phyloP scores from a whole-genome alignment of 2,113 vertebrate genomes.

The Podiceps cristatus region DNA sequence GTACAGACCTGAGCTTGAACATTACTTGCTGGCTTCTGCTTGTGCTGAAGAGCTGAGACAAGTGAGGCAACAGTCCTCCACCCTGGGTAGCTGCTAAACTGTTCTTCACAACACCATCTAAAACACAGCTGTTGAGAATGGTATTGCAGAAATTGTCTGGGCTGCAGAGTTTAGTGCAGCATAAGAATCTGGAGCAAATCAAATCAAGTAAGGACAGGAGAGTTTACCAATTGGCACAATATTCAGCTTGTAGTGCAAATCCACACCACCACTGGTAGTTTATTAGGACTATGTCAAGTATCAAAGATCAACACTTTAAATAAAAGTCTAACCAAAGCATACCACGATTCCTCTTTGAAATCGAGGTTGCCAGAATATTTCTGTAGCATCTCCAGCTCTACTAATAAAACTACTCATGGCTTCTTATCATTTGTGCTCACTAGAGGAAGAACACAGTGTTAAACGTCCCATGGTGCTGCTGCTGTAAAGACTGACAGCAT shows the following conservation, averaged over 20 bases:
- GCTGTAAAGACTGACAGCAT: background rate
- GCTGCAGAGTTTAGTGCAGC: background rate
- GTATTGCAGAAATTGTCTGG: background rate
- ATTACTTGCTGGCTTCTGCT: background rate
- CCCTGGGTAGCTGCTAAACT: background rate
- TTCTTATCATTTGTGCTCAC: background rate
- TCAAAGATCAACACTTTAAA: background rate
- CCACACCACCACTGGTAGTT: background rate
- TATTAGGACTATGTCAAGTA: background rate
- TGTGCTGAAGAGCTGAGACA: background rate
- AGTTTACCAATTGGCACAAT: background rate
- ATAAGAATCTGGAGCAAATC: background rate
- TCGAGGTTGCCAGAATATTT: background rate
- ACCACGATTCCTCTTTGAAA: background rate
- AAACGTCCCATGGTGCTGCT: accelerated
- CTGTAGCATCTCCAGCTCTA: background rate
- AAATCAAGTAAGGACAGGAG: background rate
- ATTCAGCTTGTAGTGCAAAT: background rate
- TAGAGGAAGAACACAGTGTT: background rate
- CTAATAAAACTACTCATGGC: background rate
- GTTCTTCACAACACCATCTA: background rate
- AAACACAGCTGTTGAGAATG: background rate
- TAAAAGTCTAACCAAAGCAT: background rate
- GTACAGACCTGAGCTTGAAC: background rate
- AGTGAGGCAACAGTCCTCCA: background rate